Base-by-base conservation (phyloP, 2,113 vertebrate genomes). In the Gobio gobio region DNA sequence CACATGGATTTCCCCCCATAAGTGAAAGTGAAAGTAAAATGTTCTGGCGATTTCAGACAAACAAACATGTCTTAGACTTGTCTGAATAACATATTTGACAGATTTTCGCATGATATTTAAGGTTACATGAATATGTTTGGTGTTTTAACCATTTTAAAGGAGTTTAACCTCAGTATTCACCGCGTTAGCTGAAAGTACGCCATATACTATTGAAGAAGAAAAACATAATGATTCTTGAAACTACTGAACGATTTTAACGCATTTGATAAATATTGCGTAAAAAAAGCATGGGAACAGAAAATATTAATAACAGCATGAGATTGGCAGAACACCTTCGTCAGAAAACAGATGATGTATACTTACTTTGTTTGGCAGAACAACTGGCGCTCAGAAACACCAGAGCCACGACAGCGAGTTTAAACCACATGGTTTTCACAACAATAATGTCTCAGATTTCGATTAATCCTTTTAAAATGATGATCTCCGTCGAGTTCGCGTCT, bases 11-110 rank as follows among this genome's bases (percentile, higher is more conserved):
- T 66, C 4, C 26, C 61, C 26, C 0, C 24, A 1, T 29, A 33
- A 45, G 5, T 47, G 59, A 85, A 88, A 88, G 73, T 64, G 87
- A 88, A 88, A 88, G 73, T 83, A 88, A 85, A 83, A 40, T 29
- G 1, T 18, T 10, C 1, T 4, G 63, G 79, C 22, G 49, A 45
- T 83, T 85, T 78, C 43, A 74, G 61, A 5, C 26, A 66, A 56
- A 49, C n/a, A 26, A 26, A 49, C n/a, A 24, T 72, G 8, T 12
- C 33, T 70, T 40, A 36, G 4, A 10, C 18, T 40, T 22, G 36
- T 43, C 20, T 72, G 9, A 45, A 5, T 22, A 56, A n/a, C 4
- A 12, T 45, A 2, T 47, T 45, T 14, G 22, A 47, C 20, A 7
- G 5, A 47, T 49, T 74, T 43, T 10, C 1, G 6, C 36, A 13